These are phyloP conservation scores for Dorcus parallelipipedus DNA, from an alignment of 2,888 invertebrate genomes.

Conservation along the genomic window DNA sequence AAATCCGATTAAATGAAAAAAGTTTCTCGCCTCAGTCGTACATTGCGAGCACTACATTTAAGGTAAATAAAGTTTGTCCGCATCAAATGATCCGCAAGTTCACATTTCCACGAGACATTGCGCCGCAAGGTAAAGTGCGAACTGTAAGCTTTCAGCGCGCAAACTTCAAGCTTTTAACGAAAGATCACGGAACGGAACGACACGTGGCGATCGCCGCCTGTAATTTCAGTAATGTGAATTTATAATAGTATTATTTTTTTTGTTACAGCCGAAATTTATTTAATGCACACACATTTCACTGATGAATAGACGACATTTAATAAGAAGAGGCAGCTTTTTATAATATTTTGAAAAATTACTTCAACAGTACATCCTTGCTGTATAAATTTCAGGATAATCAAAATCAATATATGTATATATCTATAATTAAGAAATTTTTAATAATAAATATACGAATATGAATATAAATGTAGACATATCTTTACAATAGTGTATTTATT, in stretches of 20 bases:
- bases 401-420: too few relatives aligned
- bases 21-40: neutral
- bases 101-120: neutral
- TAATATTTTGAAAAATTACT: too few relatives aligned
- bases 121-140: constrained; percentile 1
- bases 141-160: constrained; percentile 3
- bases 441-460: too few relatives aligned
- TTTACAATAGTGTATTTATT: too few relatives aligned
- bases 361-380: too few relatives aligned
- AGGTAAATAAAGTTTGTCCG: neutral
- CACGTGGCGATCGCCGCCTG: neutral
- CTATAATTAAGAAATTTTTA: too few relatives aligned
- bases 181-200: neutral
- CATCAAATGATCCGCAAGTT: neutral
- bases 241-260: neutral
- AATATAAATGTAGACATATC: too few relatives aligned
- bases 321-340: too few relatives aligned
- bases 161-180: constrained; percentile 2
- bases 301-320: too few relatives aligned
- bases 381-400: too few relatives aligned
- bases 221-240: neutral
- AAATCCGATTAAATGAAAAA: neutral
- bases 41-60: neutral
- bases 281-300: too few relatives aligned
- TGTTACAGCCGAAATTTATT: too few relatives aligned